Base-by-base conservation (phyloP, 30 jellyfish, hydroid and myxozoan genomes). In the Turritopsis rubra region DNA sequence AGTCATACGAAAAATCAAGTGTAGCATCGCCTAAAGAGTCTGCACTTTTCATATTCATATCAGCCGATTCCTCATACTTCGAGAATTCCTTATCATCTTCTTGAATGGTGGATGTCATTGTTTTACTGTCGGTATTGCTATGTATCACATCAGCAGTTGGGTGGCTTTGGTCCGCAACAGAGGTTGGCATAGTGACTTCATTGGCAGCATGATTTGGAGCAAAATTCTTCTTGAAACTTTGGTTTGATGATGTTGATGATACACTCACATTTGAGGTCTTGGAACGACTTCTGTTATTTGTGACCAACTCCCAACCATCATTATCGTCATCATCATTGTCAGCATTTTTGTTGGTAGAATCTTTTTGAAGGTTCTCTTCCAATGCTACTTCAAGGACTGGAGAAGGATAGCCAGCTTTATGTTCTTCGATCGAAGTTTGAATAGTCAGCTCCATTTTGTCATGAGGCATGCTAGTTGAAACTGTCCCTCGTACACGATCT, bases 251-350 rank as follows among this genome's bases (percentile, higher is more conserved):
- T n/a, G 85, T 71, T 13, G 82, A 74, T 0, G 88, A 82, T 7
- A 65, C 20, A 18, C 71, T 52, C 26, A 16, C 20, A 65, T 53
- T 80, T 22, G 97, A 90, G 21, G 88, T 92, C 73, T 91, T 92
- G 30, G 96, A 87, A 41, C 98, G 82, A 28, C 83, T 85, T 72
- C 89, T 83, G 52, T 96, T 96, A 71, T 89, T 82, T 8, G 88
- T 79, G 9, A 93, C 99, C 52, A 93, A 87, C 76, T 88, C 96
- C 99, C 99, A 93, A 13, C 99, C 99, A 18, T 84, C 91, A 66
- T 87, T 83, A 30, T 91, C 97, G 66, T 78, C 81, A 53, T 85
- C 86, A 21, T 84, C 83, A 75, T 54, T 72, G 13, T 28, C 91
- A 21, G 54, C 25, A 3, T 65, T 31, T 81, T 1, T 1, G 5